Conservation (phyloP, 2,113 vertebrate species). For the Macrotis lagotis region DNA sequence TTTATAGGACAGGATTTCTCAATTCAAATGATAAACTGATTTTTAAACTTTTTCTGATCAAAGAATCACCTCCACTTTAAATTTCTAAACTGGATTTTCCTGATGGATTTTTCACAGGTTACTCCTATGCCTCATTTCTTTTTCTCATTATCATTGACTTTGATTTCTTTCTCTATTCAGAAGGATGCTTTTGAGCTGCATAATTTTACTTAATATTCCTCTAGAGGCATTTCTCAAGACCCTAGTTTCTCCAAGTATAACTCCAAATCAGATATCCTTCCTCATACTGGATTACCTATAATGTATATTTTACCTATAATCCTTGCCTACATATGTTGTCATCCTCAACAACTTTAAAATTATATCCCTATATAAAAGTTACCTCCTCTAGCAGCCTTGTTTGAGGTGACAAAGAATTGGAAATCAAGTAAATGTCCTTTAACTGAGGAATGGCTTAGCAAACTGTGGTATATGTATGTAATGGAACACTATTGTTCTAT, state of each 20-base stretch:
- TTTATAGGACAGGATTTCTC: not conserved
- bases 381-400: too few relatives aligned
- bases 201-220: slow-evolving; percentile 21
- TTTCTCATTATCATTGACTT: slow-evolving; percentile 18
- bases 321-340: not conserved
- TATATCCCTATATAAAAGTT: not conserved
- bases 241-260: slow-evolving; percentile 7
- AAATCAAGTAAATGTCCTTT: too few relatives aligned
- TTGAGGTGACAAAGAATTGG: too few relatives aligned
- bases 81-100: slow-evolving; percentile 16
- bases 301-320: slow-evolving; percentile 21
- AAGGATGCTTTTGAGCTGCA: not conserved
- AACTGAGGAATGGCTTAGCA: too few relatives aligned
- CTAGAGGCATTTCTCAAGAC: not conserved
- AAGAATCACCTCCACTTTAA: slow-evolving; percentile 20
- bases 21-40: slow-evolving; percentile 20
- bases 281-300: not conserved
- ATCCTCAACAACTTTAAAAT: slow-evolving; percentile 25
- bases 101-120: not conserved
- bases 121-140: not conserved
- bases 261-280: not conserved
- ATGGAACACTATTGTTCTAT: too few relatives aligned
- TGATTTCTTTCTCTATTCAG: not conserved
- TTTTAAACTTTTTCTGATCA: not conserved
- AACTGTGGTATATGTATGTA: too few relatives aligned